Base-by-base conservation (phyloP, 2,888 invertebrate genomes). In the Neuroscelio doddi region DNA sequence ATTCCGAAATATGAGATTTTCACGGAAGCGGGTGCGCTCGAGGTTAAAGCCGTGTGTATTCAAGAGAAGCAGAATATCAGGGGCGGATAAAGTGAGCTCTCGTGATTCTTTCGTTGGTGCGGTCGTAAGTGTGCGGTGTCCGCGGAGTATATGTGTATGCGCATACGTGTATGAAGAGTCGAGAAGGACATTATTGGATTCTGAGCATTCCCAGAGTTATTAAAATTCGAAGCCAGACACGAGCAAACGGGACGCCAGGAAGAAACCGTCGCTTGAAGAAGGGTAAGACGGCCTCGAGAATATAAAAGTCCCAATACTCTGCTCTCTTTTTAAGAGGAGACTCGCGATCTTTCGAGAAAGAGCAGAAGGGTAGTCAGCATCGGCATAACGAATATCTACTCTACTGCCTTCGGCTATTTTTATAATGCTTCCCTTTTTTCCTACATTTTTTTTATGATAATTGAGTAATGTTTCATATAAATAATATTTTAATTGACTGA, bases 161-260 rank as follows among this genome's bases (percentile, higher is more conserved):
- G 53, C 61, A 68, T 63, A 50, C 68, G 57, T 39, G 46, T 66
- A 63, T 42, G 66, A 51, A 56, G 68, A 66, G 71, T 71, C 68
- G 72, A 53, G 61, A 71, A 75, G 76, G 77, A 80, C 80, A 81
- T 82, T 82, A 82, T 82, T 82, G 80, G 81, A 82, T 82, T 82
- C 82, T 82, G 80, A 80, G 71, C 81, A 81, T 82, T 82, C 82
- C 74, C 80, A 63, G 75, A 81, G 82, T 82, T 82, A 82, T 82
- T 82, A 82, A 82, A 82, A 82, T 82, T 82, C 80, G 81, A 79
- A 79, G 79, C 80, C 77, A 80, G 79, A 75, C 80, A 72, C 79
- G 74, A 67, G 72, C 61, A 61, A 57, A 64, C 70, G 71, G 59
- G 67, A 67, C 62, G 62, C n/a, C 46, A 59, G 66, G 57, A 69